Conservation (phyloP, 2,113 vertebrate genomes). For the Pao palembangensis region DNA sequence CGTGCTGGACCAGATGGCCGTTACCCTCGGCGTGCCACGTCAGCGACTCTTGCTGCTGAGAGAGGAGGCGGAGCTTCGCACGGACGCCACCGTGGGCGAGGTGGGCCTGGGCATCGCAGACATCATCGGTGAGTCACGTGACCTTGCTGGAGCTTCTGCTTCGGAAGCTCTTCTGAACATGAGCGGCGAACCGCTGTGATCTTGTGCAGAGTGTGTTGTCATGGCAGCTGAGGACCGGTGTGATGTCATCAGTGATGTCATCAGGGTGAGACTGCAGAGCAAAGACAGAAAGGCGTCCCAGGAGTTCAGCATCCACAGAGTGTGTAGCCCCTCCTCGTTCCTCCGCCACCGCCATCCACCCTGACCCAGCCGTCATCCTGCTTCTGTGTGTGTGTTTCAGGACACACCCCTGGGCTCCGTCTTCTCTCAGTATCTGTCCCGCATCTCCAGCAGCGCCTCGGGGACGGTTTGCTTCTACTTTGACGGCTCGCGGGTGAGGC, state of each 20-base stretch:
- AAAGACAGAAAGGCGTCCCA: constrained; percentile 64
- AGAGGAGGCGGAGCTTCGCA: constrained; percentile 65
- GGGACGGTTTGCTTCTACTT: constrained; percentile 61
- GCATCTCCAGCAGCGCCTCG: not conserved
- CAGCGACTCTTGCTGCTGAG: constrained; percentile 69
- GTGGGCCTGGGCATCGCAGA: constrained; percentile 75
- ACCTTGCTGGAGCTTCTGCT: not conserved
- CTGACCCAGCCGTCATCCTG: not conserved
- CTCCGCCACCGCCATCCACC: not conserved
- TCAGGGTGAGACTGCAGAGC: constrained; percentile 71
- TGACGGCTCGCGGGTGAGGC: constrained; percentile 66
- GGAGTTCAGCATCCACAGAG: constrained; percentile 67
- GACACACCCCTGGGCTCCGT: constrained; percentile 64
- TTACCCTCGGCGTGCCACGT: constrained; percentile 61
- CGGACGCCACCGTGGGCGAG: constrained; percentile 43
- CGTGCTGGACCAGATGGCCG: constrained; percentile 63
- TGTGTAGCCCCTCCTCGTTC: constrained; percentile 22
- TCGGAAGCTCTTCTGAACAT: too few relatives aligned
- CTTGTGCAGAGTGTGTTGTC: constrained; percentile 69
- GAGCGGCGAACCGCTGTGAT: not conserved
- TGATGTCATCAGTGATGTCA: constrained; percentile 40
- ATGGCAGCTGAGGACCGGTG: constrained; percentile 48
- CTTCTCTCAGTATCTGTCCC: constrained; percentile 65
- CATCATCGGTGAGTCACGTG: constrained; percentile 70
- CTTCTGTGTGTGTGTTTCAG: constrained; percentile 40